Conservation (phyloP, 2,113 vertebrate species). For the Tichodroma muraria region DNA sequence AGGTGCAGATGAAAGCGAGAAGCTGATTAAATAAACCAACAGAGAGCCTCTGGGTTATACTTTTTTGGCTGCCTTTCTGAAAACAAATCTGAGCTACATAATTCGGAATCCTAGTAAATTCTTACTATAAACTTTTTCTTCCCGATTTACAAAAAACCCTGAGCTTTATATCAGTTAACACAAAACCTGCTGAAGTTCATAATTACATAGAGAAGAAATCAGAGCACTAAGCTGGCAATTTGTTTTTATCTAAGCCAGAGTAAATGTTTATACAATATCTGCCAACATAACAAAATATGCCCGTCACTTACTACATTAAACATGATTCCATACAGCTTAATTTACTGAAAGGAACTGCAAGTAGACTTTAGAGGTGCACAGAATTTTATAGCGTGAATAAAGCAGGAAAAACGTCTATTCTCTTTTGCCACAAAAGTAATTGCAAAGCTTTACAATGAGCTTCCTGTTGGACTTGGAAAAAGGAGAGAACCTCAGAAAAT, state of each 20-base stretch:
- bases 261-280: conserved; percentile 65
- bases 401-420: conserved; percentile 38
- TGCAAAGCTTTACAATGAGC: conserved; percentile 44
- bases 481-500: conserved; percentile 42
- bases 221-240: conserved; percentile 39
- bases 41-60: background rate
- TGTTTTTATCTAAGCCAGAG: conserved; percentile 59
- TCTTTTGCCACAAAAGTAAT: conserved; percentile 49
- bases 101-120: conserved; percentile 20
- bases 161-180: background rate
- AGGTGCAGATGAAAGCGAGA: background rate
- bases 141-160: background rate
- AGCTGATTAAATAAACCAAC: background rate
- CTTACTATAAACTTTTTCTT: conserved; percentile 1
- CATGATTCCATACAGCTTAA: conserved; percentile 49
- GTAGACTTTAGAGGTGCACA: background rate
- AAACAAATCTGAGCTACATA: conserved; percentile 2
- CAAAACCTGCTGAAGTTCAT: conserved; percentile 30
- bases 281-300: conserved; percentile 59
- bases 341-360: conserved; percentile 51
- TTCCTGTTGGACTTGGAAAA: conserved; percentile 53
- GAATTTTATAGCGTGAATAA: conserved; percentile 32
- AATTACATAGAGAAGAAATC: background rate
- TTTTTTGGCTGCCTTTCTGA: background rate
- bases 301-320: conserved; percentile 64